Base-by-base conservation (phyloP, 30 jellyfish, hydroid and myxozoan species). In the Mastigias papua region DNA sequence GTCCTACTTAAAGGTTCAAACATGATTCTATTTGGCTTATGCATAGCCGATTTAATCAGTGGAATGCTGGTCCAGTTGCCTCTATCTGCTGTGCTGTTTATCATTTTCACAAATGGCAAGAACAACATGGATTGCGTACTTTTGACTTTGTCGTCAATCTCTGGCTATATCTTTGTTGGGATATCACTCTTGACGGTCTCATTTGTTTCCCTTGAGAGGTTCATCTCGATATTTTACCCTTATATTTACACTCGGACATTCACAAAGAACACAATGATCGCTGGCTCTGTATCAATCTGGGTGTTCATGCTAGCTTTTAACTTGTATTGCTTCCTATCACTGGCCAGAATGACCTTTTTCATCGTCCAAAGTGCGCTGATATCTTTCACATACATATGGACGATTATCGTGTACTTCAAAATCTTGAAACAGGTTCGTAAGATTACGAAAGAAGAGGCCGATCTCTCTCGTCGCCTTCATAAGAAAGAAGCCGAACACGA, bases 201-300 rank as follows among this genome's bases (percentile, higher is more conserved):
- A 15, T 91, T 91, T 60, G 86, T 91, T 49, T 62, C 97, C 0
- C 78, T 76, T 23, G 97, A 91, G 72, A 48, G 97, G 11, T 91
- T 86, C 64, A 19, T 91, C 13, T 96, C 97, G 11, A 91, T 91
- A n/a, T 91, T 91, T 60, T 64, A 85, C 62, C 93, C 97, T 22
- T 91, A 73, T 60, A 42, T 73, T 6, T 71, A 91, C 68, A 64
- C 51, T 23, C 76, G 84, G 19, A 13, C 60, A 4, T 85, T 91
- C 35, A 75, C 97, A 48, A 76, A 48, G 51, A 23, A 61, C 25
- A 37, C 66, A 20, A 73, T 79, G 73, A 37, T 50, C 49, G 37
- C 77, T 34, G 90, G 77, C 23, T 74, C 82, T 23, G 63, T 67
- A 5, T 35, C 81, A 13, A 91, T 91, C 31, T 91, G 97, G 97